phyloP scores from a whole-genome alignment of 2,113 vertebrate genomes.

The Heterochromis multidens region DNA sequence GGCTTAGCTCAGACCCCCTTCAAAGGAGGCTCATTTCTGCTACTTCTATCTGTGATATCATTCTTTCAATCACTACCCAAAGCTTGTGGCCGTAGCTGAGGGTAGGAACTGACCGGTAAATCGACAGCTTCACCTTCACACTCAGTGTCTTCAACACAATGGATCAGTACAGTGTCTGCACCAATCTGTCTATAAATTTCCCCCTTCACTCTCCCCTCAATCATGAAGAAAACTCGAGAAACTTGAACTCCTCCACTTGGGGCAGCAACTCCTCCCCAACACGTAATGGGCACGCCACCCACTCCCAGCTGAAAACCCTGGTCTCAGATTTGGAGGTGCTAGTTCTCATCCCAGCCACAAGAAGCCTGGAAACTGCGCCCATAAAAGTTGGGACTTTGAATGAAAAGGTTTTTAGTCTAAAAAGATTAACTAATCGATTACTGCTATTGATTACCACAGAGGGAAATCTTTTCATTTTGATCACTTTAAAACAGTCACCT shows the following conservation, averaged over 20 bases:
- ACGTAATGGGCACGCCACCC: background rate
- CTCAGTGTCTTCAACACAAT: background rate
- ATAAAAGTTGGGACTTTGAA: no score
- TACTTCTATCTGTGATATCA: background rate
- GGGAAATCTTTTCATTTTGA: background rate
- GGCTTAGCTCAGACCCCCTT: background rate
- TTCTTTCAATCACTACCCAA: background rate
- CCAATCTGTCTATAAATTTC: no score
- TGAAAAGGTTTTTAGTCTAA: background rate
- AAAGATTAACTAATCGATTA: accelerated
- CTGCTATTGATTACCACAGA: accelerated
- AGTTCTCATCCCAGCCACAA: no score
- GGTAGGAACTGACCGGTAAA: background rate
- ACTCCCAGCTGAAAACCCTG: no score
- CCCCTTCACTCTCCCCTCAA: no score
- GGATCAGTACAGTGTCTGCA: background rate
- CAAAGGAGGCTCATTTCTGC: background rate
- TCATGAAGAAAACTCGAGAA: no score
- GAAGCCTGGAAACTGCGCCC: no score
- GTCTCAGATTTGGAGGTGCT: no score
- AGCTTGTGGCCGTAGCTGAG: background rate
- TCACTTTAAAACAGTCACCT: background rate
- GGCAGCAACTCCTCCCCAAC: background rate
- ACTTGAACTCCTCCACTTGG: no score
- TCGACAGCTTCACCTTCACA: background rate